Base-by-base conservation (phyloP, 2,113 vertebrate genomes). In the Mustela lutreola region DNA sequence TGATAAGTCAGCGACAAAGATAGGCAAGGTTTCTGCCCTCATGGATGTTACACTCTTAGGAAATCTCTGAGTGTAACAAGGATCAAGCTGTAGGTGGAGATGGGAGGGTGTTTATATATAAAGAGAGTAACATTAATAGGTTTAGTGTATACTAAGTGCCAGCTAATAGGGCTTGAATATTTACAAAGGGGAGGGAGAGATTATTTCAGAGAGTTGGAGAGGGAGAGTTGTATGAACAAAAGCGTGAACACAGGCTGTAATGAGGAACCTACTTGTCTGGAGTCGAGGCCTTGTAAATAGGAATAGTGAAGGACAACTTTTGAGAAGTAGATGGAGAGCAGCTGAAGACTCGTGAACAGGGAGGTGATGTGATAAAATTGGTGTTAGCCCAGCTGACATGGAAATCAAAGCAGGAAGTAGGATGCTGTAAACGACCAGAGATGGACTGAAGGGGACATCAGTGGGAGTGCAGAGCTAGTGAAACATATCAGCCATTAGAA, bases 1-100 rank as follows among this genome's bases (percentile, higher is more conserved):
- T 84, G 78, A 42, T 39, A 94, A 92, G 83, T 75, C n/a, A 92
- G 19, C 70, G 71, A 95, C 42, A 9, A 80, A 93, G 81, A 45
- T 16, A 65, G 63, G 48, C 48, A 70, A 65, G 28, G 26, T 71
- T 83, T 94, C 18, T 88, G 58, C 11, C 79, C 42, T 91, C 63
- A 7, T 84, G 24, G 9, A 89, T 60, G 36, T 96, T 89, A 62
- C 12, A 67, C 56, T 92, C 36, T 96, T 63, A 60, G 33, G n/a
- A 6, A 88, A 80, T 87, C 62, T 90, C 31, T 93, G 8, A 12
- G 10, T 94, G n/a, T 82, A 53, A 73, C 82, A 75, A 95, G 11
- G 39, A 39, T 5, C 48, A 91, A 75, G n/a, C 19, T 81, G 48
- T 16, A 79, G 48, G 50, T 67, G 65, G 67, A 28, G n/a, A 88